Evolutionary conservation across 2,888 invertebrate genomes (phyloP).

Genomic region (Lepidocyrtoides sp.): DNA sequence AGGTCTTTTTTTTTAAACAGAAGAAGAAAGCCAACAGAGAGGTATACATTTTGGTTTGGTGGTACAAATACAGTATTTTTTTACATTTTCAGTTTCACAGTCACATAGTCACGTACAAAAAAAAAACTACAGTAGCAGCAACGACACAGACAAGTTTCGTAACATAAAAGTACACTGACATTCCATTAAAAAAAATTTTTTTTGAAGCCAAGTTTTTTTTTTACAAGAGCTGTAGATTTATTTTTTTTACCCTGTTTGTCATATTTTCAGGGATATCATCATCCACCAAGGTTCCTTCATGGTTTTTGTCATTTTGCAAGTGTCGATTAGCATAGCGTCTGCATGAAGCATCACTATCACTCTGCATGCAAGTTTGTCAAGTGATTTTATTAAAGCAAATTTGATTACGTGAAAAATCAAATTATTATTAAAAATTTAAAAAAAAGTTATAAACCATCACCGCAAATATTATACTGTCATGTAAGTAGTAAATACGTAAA

Average conservation of each 20-base stretch:
- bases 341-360: constrained; percentile 67
- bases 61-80: too few relatives aligned
- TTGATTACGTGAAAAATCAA: neutral
- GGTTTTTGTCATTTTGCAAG: constrained; percentile 55
- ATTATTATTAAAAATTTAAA: too few relatives aligned
- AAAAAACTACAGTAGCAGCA: neutral
- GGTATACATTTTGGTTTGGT: too few relatives aligned
- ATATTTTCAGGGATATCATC: constrained; percentile 59
- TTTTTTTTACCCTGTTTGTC: constrained; percentile 63
- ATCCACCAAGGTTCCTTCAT: constrained; percentile 76
- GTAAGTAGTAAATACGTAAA: too few relatives aligned
- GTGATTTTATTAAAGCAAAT: constrained; percentile 40
- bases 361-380: constrained; percentile 81
- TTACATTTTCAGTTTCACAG: too few relatives aligned
- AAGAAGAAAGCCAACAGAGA: constrained; percentile 21
- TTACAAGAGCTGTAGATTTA: constrained; percentile 23
- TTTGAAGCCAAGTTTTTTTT: constrained; percentile 4
- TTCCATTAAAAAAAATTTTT: neutral
- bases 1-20: constrained; percentile 1
- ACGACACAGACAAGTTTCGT: neutral
- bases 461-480: too few relatives aligned
- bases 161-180: neutral
- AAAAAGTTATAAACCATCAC: too few relatives aligned
- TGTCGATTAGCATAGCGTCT: constrained; percentile 54
- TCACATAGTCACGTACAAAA: neutral